Evolutionary conservation across 2,113 vertebrate species (phyloP), one percentile per base, ranked within the genome.

Genomic region (Manacus vitellinus): DNA sequence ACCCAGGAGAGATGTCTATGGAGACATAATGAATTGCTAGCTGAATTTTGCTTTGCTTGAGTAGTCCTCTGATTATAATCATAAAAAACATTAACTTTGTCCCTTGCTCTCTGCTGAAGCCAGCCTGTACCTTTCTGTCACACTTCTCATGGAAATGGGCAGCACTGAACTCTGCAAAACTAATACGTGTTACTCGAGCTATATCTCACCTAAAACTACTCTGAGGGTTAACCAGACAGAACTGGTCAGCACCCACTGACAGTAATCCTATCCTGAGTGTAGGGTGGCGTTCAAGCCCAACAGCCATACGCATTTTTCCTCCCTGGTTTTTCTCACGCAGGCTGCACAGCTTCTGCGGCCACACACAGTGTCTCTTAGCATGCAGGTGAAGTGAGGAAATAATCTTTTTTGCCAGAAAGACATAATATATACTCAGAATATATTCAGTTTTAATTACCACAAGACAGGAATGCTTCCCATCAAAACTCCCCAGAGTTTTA

Each of bases 261-360:
- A 0, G 23, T 47, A 54, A 67, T 72, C 37, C 52, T 35, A 1
- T 31, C 77, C 58, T 54, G 33, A 59, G 37, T 2, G 0, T 0
- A 0, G 28, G 13, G 37, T 87, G 47, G 44, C 28, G 18, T 52
- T 70, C 24, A n/a, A 75, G 31, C 49, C 55, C 68, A 47, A 41
- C 9, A 46, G 49, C 49, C 46, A 9, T 28, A 35, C 76, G 31
- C 18, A 20, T 54, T 88, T 88, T 33, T 41, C 62, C 14, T 59
- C 44, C 61, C 83, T 47, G 19, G 13, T 49, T 92, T 82, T 44
- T 87, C 35, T 68, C 44, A 35, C 1, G 0, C 27, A 77, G 91
- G 14, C 75, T 80, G 49, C 43, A 35, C 59, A 59, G 31, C 17
- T 85, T 65, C 83, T 85, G 65, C 0, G 1, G 51, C 63, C 17